These are phyloP conservation scores for Eudemis profundana DNA, from an alignment of 2,888 invertebrate genomes.

Conservation along the genomic window DNA sequence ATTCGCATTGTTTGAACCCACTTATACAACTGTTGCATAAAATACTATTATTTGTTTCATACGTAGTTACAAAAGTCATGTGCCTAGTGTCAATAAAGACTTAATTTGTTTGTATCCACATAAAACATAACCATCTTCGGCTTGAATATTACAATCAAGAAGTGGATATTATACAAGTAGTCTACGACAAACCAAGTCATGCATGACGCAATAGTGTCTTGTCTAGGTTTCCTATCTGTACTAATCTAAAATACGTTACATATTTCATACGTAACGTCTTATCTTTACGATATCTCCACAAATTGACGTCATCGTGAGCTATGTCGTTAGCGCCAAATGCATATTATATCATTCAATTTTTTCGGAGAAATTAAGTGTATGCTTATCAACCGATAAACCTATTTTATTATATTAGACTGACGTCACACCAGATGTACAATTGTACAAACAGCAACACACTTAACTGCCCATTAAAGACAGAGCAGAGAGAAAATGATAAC, in stretches of 20 bases:
- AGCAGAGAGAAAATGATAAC: no score
- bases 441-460: no score
- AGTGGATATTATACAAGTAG: not conserved
- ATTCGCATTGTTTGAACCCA: no score
- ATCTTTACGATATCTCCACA: conserved; percentile 23
- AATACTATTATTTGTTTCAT: no score
- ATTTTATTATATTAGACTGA: no score
- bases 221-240: conserved; percentile 22
- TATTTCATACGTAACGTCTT: conserved; percentile 6
- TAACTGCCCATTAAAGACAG: no score
- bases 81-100: no score
- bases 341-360: conserved; percentile 3
- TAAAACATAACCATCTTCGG: not conserved
- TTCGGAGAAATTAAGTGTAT: conserved; percentile 14
- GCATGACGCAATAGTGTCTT: conserved; percentile 9
- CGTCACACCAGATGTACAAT: no score
- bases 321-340: not conserved
- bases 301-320: not conserved
- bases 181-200: not conserved
- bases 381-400: no score
- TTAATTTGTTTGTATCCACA: no score
- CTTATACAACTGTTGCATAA: no score
- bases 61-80: no score
- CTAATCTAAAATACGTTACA: conserved; percentile 18
- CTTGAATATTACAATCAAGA: not conserved